Evolutionary conservation across 2,888 invertebrate species (phyloP).

Genomic region (Harpagoxenus sublaevis): DNA sequence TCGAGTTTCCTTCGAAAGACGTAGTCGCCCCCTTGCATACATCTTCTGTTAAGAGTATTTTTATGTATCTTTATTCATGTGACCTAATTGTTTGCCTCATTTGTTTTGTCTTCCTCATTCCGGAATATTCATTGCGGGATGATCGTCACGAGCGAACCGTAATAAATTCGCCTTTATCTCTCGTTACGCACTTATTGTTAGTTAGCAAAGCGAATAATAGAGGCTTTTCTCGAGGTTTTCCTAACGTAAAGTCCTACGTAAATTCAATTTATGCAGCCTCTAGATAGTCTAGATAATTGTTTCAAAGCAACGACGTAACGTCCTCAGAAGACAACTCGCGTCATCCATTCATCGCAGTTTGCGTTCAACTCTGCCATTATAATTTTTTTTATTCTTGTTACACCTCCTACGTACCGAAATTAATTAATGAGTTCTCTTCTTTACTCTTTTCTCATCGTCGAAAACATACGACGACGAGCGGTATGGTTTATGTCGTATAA

Average conservation of each 20-base stretch:
- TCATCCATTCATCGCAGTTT: neutral
- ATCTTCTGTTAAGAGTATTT: neutral
- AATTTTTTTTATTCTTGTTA: slow-evolving; percentile 28
- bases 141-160: neutral
- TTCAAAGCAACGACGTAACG: neutral
- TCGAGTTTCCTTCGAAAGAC: slow-evolving; percentile 1
- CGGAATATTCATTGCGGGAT: neutral
- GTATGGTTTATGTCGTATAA: neutral
- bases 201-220: slow-evolving; percentile 3
- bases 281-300: slow-evolving; percentile 4
- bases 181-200: neutral
- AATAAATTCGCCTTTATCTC: slow-evolving; percentile 25
- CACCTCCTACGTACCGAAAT: neutral
- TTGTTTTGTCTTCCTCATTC: neutral
- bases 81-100: neutral
- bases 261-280: slow-evolving; percentile 6
- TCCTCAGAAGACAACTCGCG: neutral
- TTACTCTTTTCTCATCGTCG: no score
- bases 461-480: neutral
- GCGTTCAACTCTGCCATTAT: neutral
- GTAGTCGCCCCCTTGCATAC: neutral
- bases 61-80: neutral
- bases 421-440: neutral
- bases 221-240: slow-evolving; percentile 8
- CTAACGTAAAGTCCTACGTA: slow-evolving; percentile 28